Conservation (phyloP, 35 echinoderm and acorn worm species). For the Anneissia japonica region DNA sequence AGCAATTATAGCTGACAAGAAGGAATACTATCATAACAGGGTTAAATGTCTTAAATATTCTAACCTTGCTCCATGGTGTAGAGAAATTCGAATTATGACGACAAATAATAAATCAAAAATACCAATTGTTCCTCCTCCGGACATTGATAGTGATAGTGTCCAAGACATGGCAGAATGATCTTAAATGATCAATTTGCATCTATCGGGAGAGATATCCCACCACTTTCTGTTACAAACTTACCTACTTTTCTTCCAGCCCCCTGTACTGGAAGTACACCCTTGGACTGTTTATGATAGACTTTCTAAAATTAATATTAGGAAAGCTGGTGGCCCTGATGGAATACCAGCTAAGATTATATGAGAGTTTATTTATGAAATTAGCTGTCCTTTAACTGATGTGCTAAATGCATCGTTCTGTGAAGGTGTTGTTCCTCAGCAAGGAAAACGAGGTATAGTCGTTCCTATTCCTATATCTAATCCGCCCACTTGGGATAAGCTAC, state of each 20-base stretch:
- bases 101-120: too few species aligned
- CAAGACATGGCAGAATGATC: background rate
- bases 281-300: background rate
- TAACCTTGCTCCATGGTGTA: background rate
- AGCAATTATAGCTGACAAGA: too few species aligned
- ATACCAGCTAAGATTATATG: constrained; percentile 12
- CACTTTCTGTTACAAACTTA: background rate
- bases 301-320: background rate
- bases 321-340: constrained; percentile 16
- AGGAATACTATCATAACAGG: background rate
- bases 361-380: constrained; percentile 24
- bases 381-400: background rate
- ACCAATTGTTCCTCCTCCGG: background rate
- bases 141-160: background rate
- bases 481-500: background rate
- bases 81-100: too few species aligned
- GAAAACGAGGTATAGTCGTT: constrained; percentile 8
- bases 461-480: constrained; percentile 3
- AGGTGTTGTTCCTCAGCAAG: constrained; percentile 10
- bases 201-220: constrained; percentile 7
- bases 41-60: background rate
- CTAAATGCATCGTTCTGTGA: background rate
- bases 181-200: background rate
- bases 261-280: background rate
- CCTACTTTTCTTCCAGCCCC: background rate